These are phyloP conservation scores for Artibeus jamaicensis DNA, from an alignment of 2,797 vertebrate genomes.

Conservation along the genomic window DNA sequence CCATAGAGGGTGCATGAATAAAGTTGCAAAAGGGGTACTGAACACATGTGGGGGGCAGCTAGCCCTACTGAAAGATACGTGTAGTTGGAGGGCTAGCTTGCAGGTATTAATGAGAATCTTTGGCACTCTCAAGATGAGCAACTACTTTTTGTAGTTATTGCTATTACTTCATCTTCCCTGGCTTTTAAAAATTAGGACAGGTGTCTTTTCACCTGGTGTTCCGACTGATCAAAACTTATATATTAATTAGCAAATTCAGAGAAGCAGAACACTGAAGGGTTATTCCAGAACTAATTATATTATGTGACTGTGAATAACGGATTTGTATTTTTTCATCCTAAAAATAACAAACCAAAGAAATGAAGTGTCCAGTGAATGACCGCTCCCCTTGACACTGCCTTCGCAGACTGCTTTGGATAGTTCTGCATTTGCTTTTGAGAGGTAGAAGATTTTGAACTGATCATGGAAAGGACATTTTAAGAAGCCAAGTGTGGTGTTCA, in stretches of 20 bases:
- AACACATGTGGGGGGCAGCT: not conserved
- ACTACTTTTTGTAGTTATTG: not conserved
- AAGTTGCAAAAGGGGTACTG: not conserved
- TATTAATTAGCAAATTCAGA: not conserved
- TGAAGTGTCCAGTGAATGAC: not conserved
- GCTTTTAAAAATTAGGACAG: not conserved
- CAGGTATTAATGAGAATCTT: not conserved
- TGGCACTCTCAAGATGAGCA: not conserved
- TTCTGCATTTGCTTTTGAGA: conserved; percentile 43
- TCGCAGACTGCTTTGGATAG: not conserved
- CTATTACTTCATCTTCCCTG: not conserved
- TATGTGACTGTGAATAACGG: not conserved
- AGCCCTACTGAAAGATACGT: not conserved
- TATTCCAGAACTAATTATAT: not conserved
- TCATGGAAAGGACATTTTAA: not conserved
- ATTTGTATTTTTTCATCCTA: not conserved
- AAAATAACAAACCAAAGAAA: conserved; percentile 9
- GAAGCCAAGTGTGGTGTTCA: not conserved
- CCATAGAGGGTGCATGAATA: fast-evolving
- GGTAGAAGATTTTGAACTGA: not conserved
- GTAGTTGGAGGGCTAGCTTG: not conserved
- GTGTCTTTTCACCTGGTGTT: not conserved
- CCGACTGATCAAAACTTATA: not conserved
- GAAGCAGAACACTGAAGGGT: not conserved
- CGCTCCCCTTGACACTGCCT: not conserved